Percentiles rank a stretch among this genome's conserved stretches.
phyloP scores from a whole-genome alignment of 2,113 vertebrate species.

The Macrotis lagotis region DNA sequence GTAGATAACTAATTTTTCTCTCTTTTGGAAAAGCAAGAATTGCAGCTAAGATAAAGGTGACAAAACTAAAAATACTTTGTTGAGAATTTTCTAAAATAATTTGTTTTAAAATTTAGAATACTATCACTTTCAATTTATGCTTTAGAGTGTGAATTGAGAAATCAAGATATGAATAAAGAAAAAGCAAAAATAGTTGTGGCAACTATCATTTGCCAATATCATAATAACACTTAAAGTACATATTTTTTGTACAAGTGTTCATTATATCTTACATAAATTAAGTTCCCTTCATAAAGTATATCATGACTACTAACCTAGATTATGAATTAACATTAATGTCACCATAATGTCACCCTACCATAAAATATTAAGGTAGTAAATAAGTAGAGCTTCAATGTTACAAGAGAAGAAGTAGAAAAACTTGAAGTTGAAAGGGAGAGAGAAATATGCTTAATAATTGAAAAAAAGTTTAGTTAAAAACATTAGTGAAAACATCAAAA shows the following conservation, averaged over 20 bases:
- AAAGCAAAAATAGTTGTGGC: constrained; percentile 30
- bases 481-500: not conserved
- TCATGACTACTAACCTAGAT: constrained; percentile 41
- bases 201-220: constrained; percentile 26
- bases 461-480: not conserved
- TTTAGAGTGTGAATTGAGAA: constrained; percentile 51
- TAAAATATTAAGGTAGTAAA: constrained; percentile 29
- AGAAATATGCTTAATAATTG: not conserved
- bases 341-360: constrained; percentile 42
- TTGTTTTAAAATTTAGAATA: constrained; percentile 51
- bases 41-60: constrained; percentile 55
- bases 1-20: constrained; percentile 43
- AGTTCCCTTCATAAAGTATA: not conserved
- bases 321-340: constrained; percentile 51
- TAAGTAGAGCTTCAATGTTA: constrained; percentile 24
- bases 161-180: constrained; percentile 20
- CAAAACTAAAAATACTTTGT: constrained; percentile 45
- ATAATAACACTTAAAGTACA: constrained; percentile 33
- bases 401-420: constrained; percentile 25
- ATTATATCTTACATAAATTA: constrained; percentile 27
- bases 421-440: not conserved
- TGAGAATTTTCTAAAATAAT: constrained; percentile 39
- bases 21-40: constrained; percentile 52
- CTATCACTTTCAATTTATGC: constrained; percentile 38
- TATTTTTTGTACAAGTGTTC: constrained; percentile 33